These are phyloP conservation scores for Trichomalopsis sarcophagae DNA, from an alignment of 1,140 invertebrate species.

Conservation along the genomic window DNA sequence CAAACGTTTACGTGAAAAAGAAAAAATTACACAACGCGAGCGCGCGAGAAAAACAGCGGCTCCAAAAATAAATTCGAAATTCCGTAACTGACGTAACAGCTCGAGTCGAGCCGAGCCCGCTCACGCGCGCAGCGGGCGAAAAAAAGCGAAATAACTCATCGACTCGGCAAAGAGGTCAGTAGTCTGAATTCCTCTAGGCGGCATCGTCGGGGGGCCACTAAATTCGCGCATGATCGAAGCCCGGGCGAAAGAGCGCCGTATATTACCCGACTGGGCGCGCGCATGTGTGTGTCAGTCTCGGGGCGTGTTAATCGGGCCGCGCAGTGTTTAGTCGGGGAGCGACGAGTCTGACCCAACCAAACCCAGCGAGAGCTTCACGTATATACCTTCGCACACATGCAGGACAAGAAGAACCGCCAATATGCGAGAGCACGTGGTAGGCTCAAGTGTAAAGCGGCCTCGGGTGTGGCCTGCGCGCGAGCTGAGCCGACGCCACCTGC, in stretches of 20 bases:
- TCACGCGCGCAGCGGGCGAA: not conserved
- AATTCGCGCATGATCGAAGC: conserved; percentile 59
- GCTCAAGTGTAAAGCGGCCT: conserved; percentile 59
- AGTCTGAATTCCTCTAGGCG: conserved; percentile 47
- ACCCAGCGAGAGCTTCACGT: conserved; percentile 35
- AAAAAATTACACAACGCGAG: conserved; percentile 13
- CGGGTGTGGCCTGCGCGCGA: conserved; percentile 66
- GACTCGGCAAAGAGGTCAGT: conserved; percentile 46
- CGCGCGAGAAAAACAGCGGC: not conserved
- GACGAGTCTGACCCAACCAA: conserved; percentile 55
- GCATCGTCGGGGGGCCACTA: conserved; percentile 55
- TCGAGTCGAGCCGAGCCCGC: not conserved
- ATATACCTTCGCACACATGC: not conserved
- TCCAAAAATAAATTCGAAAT: not conserved
- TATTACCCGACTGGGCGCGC: not conserved
- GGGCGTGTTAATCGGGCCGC: conserved; percentile 54
- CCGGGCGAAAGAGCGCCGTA: not conserved
- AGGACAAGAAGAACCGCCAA: not conserved
- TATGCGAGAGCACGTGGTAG: conserved; percentile 63
- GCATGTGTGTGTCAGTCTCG: conserved; percentile 33
- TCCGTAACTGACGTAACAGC: not conserved
- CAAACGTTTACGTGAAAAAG: not conserved
- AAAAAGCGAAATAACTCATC: conserved; percentile 21
- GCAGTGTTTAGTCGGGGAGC: conserved; percentile 27
- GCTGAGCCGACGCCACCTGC: conserved; percentile 66